Evolutionary conservation across 2,113 vertebrate species (phyloP).

Genomic region (Hystrix brachyura): DNA sequence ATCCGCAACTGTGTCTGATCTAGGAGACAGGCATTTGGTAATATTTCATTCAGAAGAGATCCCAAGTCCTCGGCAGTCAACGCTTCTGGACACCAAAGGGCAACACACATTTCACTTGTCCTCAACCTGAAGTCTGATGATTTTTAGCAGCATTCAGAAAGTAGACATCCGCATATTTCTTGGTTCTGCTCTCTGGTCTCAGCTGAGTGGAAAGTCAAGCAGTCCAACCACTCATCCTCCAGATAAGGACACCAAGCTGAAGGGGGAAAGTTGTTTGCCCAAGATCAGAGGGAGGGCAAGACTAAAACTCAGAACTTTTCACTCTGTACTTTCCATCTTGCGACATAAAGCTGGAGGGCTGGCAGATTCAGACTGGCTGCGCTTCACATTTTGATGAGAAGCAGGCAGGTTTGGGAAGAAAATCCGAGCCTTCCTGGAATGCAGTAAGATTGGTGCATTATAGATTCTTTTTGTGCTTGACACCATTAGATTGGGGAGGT

Average conservation of each 20-base stretch:
- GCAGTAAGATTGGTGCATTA: neutral
- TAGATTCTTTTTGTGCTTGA: neutral
- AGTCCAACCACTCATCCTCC: neutral
- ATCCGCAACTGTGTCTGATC: neutral
- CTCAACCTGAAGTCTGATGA: neutral
- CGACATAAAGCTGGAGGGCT: neutral
- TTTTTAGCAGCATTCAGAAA: conserved; percentile 33
- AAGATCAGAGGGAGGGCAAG: neutral
- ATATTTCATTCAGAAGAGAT: neutral
- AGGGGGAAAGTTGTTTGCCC: neutral
- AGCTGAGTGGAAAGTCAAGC: neutral
- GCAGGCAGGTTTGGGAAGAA: neutral
- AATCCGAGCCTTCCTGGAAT: neutral
- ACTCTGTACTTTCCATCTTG: neutral
- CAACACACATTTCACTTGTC: neutral
- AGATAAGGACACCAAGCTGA: neutral
- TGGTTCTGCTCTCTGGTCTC: neutral
- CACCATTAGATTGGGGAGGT: neutral
- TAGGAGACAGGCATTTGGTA: neutral
- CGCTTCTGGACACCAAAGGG: neutral
- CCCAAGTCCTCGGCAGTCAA: neutral
- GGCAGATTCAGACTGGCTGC: neutral
- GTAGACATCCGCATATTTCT: neutral
- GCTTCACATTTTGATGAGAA: neutral
- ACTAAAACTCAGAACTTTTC: neutral